phyloP scores from a whole-genome alignment of 2,888 invertebrate genomes.

The Biston betularia region DNA sequence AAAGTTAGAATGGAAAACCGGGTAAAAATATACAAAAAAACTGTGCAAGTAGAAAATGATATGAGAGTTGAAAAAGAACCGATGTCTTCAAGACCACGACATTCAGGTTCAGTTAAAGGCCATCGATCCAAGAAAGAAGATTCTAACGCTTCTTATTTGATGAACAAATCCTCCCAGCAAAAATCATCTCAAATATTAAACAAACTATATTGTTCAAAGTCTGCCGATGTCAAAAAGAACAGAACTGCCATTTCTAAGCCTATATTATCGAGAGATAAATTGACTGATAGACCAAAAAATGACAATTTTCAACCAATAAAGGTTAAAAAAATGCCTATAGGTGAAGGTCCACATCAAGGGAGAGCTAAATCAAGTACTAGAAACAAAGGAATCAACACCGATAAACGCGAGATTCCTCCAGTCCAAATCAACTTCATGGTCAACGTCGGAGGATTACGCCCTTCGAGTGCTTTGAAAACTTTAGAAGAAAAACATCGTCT shows the following conservation, averaged over 20 bases:
- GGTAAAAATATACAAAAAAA: conserved; percentile 74
- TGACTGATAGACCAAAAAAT: conserved; percentile 20
- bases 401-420: conserved; percentile 55
- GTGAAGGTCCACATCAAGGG: conserved; percentile 34
- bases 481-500: conserved; percentile 77
- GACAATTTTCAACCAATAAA: conserved; percentile 13
- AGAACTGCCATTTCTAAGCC: conserved; percentile 26
- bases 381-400: conserved; percentile 59
- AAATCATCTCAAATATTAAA: conserved; percentile 49
- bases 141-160: conserved; percentile 63
- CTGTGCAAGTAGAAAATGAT: conserved; percentile 61
- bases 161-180: conserved; percentile 64
- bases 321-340: conserved; percentile 40
- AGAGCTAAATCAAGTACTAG: conserved; percentile 56
- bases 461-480: conserved; percentile 66
- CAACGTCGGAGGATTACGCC: conserved; percentile 67
- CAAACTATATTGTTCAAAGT: conserved; percentile 59
- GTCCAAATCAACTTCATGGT: conserved; percentile 76
- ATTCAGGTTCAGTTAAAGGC: conserved; percentile 36
- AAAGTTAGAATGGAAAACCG: conserved; percentile 80
- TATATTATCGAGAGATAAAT: conserved; percentile 29
- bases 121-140: conserved; percentile 46
- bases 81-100: conserved; percentile 34
- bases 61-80: conserved; percentile 54
- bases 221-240: conserved; percentile 54